phyloP scores from a whole-genome alignment of 1,140 invertebrate genomes.

The Mizuhopecten yessoensis region DNA sequence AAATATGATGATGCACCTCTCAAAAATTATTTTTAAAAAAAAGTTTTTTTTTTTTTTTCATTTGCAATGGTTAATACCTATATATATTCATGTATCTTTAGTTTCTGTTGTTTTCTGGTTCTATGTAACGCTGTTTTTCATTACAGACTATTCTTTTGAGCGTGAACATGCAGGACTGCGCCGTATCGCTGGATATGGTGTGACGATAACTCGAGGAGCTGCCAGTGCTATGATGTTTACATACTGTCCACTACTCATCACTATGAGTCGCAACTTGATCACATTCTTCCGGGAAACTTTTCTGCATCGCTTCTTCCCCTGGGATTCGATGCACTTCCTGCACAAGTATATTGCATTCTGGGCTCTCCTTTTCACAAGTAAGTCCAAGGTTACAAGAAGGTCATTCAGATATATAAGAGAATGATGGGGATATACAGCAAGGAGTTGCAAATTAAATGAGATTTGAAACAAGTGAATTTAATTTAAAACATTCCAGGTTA shows the following conservation, averaged over 20 bases:
- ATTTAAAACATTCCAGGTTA: too few species aligned
- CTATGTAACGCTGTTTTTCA: neutral
- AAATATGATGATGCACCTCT: too few species aligned
- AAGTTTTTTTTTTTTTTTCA: too few species aligned
- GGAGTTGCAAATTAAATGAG: too few species aligned
- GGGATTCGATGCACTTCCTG: conserved; percentile 98
- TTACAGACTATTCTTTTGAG: conserved; percentile 77
- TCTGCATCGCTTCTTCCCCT: conserved; percentile 98
- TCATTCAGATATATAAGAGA: too few species aligned
- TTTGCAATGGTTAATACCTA: too few species aligned
- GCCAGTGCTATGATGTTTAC: conserved; percentile 98
- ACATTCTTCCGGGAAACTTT: conserved; percentile 98
- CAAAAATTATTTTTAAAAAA: too few species aligned
- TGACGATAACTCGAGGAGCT: conserved; percentile 98
- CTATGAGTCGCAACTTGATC: conserved; percentile 98
- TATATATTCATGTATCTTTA: too few species aligned
- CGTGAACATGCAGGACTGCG: conserved; percentile 97
- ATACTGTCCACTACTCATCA: conserved; percentile 96
- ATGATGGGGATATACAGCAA: too few species aligned
- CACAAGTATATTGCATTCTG: conserved; percentile 99
- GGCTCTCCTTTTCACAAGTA: conserved; percentile 92
- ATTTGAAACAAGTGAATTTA: too few species aligned
- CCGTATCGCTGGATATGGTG: conserved; percentile 99
- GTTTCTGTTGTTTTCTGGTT: too few species aligned
- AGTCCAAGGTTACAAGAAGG: too few species aligned